phyloP scores from a whole-genome alignment of 2,113 vertebrate genomes.

The Oncorhynchus kisutch region DNA sequence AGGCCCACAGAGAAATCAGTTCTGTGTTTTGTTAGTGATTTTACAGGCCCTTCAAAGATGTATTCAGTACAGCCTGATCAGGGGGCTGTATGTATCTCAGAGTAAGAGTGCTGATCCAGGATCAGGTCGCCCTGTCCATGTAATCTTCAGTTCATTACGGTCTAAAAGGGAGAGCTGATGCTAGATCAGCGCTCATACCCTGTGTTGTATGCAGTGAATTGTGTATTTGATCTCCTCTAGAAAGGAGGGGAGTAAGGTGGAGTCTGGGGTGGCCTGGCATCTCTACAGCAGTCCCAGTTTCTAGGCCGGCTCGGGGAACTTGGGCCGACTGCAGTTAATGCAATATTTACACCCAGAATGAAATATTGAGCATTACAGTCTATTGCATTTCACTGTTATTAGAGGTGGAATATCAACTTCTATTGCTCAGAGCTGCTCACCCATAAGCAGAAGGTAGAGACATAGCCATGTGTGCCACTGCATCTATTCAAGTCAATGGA shows the following conservation, averaged over 20 bases:
- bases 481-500: neutral
- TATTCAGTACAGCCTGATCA: neutral
- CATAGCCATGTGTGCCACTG: conserved; percentile 2
- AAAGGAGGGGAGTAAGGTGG: conserved; percentile 34
- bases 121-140: conserved; percentile 2
- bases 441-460: conserved; percentile 40
- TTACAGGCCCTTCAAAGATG: conserved; percentile 36
- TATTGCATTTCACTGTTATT: conserved; percentile 38
- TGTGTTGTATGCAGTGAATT: conserved; percentile 19
- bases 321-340: conserved; percentile 56
- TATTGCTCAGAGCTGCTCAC: conserved; percentile 29
- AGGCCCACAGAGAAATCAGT: conserved; percentile 20
- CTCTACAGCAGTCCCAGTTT: conserved; percentile 35
- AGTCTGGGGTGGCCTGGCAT: neutral
- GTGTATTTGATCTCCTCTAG: conserved; percentile 33
- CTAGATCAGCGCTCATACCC: neutral
- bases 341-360: conserved; percentile 70
- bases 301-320: conserved; percentile 34
- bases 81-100: no score
- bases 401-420: conserved; percentile 34
- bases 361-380: conserved; percentile 69
- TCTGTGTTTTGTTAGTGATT: conserved; percentile 29
- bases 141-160: no score
- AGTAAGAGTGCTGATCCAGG: no score
- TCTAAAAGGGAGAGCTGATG: no score